Evolutionary conservation across 2,797 vertebrate genomes (phyloP), one percentile per base, ranked within the genome.

Genomic region (Acrocephalus scirpaceus): DNA sequence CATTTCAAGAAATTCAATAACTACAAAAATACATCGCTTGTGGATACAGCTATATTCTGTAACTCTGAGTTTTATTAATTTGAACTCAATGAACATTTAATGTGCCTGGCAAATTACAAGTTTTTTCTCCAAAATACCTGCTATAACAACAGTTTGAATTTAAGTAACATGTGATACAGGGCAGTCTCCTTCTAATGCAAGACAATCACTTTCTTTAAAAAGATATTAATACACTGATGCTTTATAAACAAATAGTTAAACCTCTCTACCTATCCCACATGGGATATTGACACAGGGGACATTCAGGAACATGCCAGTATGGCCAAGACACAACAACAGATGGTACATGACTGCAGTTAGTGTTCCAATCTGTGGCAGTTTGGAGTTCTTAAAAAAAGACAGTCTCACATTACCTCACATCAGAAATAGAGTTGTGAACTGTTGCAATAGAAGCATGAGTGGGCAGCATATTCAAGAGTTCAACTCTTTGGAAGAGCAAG

Each of bases 321-420:
- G 79, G 65, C 75, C 81, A 74, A 40, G 57, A 86, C 70, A 69
- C 61, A 92, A 80, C 57, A 88, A 77, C 70, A 95, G 81, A 95
- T 62, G 75, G 91, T 69, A 36, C 47, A 44, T 4, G 47, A 67
- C 75, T 88, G 76, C 57, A 89, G 78, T 69, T 76, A 73, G 78
- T 64, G 45, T 20, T 87, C 84, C 78, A 72, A 85, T 66, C 70
- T 82, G 48, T 22, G n/a, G 58, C 62, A 72, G n/a, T 89, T 44
- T 40, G 32, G 74, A 67, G 45, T 13, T 67, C 73, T 56, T 32
- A 29, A 86, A 92, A 61, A 86, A 54, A 57, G 5, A 22, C 6
- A 54, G 23, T 47, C 47, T 75, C 58, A 50, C 45, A 81, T 76
- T 79, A 83, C 15, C 47, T 66, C n/a, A 20, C 29, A 42, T 75